Conservation (phyloP, 1,140 invertebrate species). For the Scylla paramamosain region DNA sequence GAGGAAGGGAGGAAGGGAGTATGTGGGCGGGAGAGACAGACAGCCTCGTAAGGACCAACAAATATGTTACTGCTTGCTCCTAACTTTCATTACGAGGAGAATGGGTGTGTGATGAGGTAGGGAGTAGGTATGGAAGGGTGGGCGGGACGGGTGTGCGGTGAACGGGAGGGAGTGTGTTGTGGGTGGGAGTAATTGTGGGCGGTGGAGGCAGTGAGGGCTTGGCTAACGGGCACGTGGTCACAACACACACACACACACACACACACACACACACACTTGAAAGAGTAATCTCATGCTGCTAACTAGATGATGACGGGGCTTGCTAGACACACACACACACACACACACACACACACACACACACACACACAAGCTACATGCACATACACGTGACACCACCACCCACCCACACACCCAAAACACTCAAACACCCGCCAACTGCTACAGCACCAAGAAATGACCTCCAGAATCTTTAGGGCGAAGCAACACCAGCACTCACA, state of each 20-base stretch:
- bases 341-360: conserved; percentile 11
- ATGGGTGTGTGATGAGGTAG: no score
- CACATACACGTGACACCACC: background rate
- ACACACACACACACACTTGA: background rate
- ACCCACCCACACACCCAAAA: background rate
- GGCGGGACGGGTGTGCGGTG: no score
- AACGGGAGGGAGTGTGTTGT: background rate
- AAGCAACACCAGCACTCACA: no score
- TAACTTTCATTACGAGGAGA: no score
- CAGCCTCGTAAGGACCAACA: no score
- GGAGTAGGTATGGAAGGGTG: no score
- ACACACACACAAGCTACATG: background rate
- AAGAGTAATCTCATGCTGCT: background rate
- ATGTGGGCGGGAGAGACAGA: no score
- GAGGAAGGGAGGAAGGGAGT: background rate
- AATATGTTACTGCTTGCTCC: no score
- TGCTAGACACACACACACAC: background rate
- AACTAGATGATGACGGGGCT: background rate
- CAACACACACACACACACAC: background rate
- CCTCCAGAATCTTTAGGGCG: background rate
- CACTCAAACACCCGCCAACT: background rate
- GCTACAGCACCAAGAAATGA: no score
- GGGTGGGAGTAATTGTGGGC: background rate
- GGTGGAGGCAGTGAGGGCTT: background rate
- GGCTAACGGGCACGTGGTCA: background rate